Evolutionary conservation across 2,797 vertebrate species (phyloP).

Genomic region (Pseudochirops corinnae): DNA sequence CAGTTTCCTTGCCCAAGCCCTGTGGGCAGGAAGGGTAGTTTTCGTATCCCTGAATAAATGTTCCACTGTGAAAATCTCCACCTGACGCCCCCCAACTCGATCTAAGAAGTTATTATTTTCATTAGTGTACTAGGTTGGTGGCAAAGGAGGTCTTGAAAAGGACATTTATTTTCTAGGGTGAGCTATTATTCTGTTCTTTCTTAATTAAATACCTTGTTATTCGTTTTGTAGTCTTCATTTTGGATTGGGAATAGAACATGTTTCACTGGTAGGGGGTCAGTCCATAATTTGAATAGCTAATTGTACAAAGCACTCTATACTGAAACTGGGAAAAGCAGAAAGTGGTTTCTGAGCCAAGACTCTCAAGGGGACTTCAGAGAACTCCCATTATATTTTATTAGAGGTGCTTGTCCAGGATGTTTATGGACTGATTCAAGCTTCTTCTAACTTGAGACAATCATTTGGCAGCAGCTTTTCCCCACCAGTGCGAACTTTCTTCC

Average conservation of each 20-base stretch:
- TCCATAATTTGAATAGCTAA: background rate
- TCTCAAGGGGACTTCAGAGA: background rate
- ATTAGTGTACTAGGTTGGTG: background rate
- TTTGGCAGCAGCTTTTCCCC: background rate
- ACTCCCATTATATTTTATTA: background rate
- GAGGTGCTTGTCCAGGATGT: background rate
- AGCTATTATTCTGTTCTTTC: background rate
- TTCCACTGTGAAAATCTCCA: background rate
- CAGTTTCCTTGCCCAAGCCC: background rate
- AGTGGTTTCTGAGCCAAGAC: background rate
- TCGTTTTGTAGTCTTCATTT: background rate
- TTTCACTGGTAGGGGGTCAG: background rate
- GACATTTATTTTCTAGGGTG: background rate
- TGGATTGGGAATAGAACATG: background rate
- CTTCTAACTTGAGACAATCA: background rate
- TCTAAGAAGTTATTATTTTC: background rate
- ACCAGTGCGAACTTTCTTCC: background rate
- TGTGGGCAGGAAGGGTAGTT: background rate
- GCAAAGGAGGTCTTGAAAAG: background rate
- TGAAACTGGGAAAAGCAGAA: background rate
- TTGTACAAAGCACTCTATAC: background rate
- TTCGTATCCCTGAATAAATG: background rate
- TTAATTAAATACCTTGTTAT: background rate
- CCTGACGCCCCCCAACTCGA: background rate
- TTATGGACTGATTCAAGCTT: background rate